Percentiles rank a stretch among this genome's conserved stretches.
These are phyloP conservation scores for Triplophysa rosa DNA, from an alignment of 2,113 vertebrate species.

Conservation along the genomic window DNA sequence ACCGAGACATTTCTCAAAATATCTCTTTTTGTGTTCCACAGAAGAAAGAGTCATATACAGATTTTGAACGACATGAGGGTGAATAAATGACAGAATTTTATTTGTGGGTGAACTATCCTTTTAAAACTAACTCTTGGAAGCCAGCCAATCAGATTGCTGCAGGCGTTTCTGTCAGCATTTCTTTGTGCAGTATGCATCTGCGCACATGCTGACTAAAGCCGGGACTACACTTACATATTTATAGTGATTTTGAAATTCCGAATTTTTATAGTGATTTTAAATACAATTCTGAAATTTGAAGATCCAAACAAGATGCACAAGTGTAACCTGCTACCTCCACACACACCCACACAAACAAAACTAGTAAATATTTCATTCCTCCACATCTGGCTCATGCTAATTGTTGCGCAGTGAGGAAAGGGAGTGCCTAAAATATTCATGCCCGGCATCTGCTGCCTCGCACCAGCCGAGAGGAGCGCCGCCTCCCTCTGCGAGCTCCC, in stretches of 20 bases:
- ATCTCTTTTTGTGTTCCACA: no score
- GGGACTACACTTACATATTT: background rate
- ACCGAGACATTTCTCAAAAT: no score
- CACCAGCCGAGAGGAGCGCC: slow-evolving; percentile 62
- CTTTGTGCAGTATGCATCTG: background rate
- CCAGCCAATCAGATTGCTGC: no score
- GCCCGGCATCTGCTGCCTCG: slow-evolving; percentile 75
- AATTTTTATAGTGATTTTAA: no score
- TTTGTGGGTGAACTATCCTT: no score
- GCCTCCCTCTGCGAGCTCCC: background rate
- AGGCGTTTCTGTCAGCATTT: no score
- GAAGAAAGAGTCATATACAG: no score
- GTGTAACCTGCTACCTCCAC: slow-evolving; percentile 57
- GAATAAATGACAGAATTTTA: no score
- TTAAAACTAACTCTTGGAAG: no score
- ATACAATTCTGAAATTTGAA: background rate
- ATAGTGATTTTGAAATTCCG: no score
- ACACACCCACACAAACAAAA: slow-evolving; percentile 41
- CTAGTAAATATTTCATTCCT: slow-evolving; percentile 80
- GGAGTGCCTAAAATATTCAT: slow-evolving; percentile 78
- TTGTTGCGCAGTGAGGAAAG: slow-evolving; percentile 72
- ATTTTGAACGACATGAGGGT: no score
- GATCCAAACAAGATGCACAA: background rate
- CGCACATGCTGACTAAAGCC: background rate
- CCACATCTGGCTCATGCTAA: slow-evolving; percentile 81